Base-by-base conservation (phyloP, 2,113 vertebrate species). In the Silurus asotus region DNA sequence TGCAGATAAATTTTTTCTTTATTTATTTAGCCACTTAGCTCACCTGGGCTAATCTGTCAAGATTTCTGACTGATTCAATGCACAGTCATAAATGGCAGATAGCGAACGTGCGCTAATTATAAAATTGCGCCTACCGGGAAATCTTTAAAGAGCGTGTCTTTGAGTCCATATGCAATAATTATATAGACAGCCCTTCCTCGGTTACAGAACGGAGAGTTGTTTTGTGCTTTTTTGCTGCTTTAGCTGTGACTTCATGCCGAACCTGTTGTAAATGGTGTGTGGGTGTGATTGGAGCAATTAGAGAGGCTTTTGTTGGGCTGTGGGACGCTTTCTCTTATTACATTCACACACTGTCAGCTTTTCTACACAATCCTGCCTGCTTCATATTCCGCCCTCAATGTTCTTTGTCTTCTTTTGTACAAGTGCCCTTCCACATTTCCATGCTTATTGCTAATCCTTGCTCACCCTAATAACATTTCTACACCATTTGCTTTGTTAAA, bases 261-360 rank as follows among this genome's bases (percentile, higher is more conserved):
- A 78, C 76, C 53, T 78, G 53, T 28, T 56, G 8, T 28, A 78
- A 55, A 78, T 58, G 53, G 51, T 23, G 53, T 58, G 65, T 51
- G 53, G 53, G 67, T 56, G 67, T 59, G 82, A 74, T 58, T 59
- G 67, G 67, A 23, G 67, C 67, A 83, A 74, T 83, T 83, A 74
- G 53, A 59, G 82, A 28, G 37, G 15, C 28, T 72, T 74, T 83
- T 83, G 67, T 58, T 83, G 25, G 23, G 59, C 58, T 81, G 79
- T 65, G 58, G 37, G 59, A 82, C 51, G 15, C 20, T 25, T 67
- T 82, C 48, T 69, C 81, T 49, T 49, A 49, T 49, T 81, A 49
- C 59, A 59, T 25, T 74, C 82, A 74, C 20, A 61, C 23, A 20
- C 67, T 1, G 25, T 11, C 53, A n/a, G 53, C 15, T 23, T 14